phyloP scores from a whole-genome alignment of 2,888 invertebrate genomes.

The Tricholauxania praeusta region DNA sequence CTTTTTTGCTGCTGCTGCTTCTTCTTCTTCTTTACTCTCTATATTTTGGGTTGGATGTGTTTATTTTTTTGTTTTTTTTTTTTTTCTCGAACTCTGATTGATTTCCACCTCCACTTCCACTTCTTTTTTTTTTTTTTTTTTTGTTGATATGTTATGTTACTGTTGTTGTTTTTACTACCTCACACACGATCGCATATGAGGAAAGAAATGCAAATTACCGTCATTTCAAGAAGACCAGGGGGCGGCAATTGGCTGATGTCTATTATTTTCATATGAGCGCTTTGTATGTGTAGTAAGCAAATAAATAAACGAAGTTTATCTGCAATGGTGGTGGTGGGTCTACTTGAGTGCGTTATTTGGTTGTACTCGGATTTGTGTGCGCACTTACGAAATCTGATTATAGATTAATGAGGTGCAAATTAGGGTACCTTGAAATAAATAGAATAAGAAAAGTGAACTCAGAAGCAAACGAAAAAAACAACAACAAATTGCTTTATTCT shows the following conservation, averaged over 20 bases:
- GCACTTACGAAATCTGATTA: conserved; percentile 7
- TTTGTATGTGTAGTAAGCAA: background rate
- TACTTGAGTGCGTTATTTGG: background rate
- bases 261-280: conserved; percentile 4
- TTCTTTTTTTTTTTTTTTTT: background rate
- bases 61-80: background rate
- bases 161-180: background rate
- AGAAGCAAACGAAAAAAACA: conserved; percentile 47
- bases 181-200: conserved; percentile 13
- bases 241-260: conserved; percentile 20
- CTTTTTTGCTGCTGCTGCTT: background rate
- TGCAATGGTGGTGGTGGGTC: background rate
- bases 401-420: conserved; percentile 24
- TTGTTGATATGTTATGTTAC: conserved; percentile 2
- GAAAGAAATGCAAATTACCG: conserved; percentile 18
- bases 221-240: conserved; percentile 6
- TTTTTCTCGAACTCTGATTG: background rate
- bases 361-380: background rate
- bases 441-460: conserved; percentile 44
- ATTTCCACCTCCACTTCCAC: too few species aligned
- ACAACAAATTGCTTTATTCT: conserved; percentile 50
- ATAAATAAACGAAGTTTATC: background rate
- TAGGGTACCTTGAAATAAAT: conserved; percentile 8
- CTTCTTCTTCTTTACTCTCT: background rate
- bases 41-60: conserved; percentile 12